Evolutionary conservation across 2,888 invertebrate species (phyloP).

Genomic region (Lampropteryx suffumata): DNA sequence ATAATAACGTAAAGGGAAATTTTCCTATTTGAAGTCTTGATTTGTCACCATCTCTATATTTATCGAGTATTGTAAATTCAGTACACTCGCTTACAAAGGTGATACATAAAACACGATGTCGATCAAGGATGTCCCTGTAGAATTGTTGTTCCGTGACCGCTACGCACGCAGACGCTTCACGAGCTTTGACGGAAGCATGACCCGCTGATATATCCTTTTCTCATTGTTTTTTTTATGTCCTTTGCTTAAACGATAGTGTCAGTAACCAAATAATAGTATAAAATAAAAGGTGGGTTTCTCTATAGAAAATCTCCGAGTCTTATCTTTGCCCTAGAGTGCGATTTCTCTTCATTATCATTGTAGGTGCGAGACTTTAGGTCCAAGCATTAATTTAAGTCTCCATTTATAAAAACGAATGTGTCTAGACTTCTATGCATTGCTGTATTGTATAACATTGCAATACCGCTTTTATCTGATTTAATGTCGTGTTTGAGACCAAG

Average conservation of each 20-base stretch:
- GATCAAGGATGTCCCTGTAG: slow-evolving; percentile 35
- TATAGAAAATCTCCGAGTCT: slow-evolving; percentile 6
- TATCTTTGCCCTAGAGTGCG: slow-evolving; percentile 1
- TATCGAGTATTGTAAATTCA: slow-evolving; percentile 19
- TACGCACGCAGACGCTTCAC: slow-evolving; percentile 56
- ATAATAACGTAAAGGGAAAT: neutral
- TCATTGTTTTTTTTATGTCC: slow-evolving; percentile 49
- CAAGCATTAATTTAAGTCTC: slow-evolving; percentile 23
- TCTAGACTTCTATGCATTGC: slow-evolving; percentile 29
- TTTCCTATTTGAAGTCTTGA: slow-evolving; percentile 3
- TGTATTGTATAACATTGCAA: slow-evolving; percentile 26
- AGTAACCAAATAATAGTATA: neutral
- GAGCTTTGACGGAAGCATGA: slow-evolving; percentile 52
- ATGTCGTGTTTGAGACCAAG: slow-evolving; percentile 27
- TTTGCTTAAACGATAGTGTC: slow-evolving; percentile 19
- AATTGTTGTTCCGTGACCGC: slow-evolving; percentile 53
- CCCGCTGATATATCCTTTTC: slow-evolving; percentile 36
- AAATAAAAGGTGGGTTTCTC: neutral
- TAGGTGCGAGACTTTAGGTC: slow-evolving; percentile 15
- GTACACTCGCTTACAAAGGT: slow-evolving; percentile 20
- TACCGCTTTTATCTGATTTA: slow-evolving; percentile 28
- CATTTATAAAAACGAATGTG: slow-evolving; percentile 29
- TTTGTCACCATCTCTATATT: slow-evolving; percentile 21
- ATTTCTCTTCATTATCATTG: slow-evolving; percentile 23
- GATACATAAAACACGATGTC: slow-evolving; percentile 35